Evolutionary conservation across 2,888 invertebrate species (phyloP), one percentile per base, ranked within the genome.

Genomic region (Poecilobothrus nobilitatus): DNA sequence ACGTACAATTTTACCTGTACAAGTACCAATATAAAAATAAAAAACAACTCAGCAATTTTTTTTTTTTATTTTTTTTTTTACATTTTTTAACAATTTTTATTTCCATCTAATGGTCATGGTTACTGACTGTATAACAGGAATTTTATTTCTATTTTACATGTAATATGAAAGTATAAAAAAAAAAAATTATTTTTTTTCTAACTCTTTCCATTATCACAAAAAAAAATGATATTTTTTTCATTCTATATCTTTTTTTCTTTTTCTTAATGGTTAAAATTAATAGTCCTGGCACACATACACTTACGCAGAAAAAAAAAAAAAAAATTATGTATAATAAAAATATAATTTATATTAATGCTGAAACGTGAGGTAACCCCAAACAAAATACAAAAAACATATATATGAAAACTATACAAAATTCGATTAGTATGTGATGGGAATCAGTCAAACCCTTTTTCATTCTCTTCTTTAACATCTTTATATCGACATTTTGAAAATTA

Each of bases 321-420:
- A 7, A 37, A 37, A 53, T 53, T 2, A 53, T 15, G 18, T 53
- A 27, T 15, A 53, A 53, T 18, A 53, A 53, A 18, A 53, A 53
- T 53, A 53, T 53, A 53, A 53, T 53, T 53, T 53, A 53, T n/a
- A 53, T 53, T 53, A 53, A 53, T 53, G 53, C 2, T 53, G n/a
- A n/a, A 53, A 53, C 53, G 53, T 53, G 53, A 53, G 53, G 53
- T 53, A 53, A 53, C 53, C 53, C 53, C 53, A 53, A 53, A 53
- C 9, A 41, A 41, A 8, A 41, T 5, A 41, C 2, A 41, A 41
- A 41, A 6, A 41, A 12, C 7, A 27, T 4, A 27, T 27, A 27
- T 27, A 27, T 27, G 5, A 27, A 27, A 27, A 27, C 27, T 27
- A 27, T 27, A 41, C 1, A 3, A 41, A 15, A 41, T 53, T 53